These are phyloP conservation scores for Cynopterus brachyotis DNA, from an alignment of 2,113 vertebrate genomes.

Conservation along the genomic window DNA sequence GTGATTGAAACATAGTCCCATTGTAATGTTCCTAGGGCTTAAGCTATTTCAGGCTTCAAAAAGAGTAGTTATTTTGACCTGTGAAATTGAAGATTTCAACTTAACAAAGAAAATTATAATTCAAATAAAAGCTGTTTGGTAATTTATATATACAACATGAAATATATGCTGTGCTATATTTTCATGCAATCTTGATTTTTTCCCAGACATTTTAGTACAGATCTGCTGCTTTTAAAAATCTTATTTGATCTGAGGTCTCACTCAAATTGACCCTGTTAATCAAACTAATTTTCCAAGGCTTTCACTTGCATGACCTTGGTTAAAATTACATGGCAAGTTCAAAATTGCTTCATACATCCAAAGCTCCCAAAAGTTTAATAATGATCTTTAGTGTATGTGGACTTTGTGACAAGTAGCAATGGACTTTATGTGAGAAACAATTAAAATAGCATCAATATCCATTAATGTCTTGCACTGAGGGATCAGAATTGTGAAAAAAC, in stretches of 20 bases:
- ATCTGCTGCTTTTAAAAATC: slow-evolving; percentile 1
- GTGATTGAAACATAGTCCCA: not conserved
- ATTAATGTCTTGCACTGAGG: slow-evolving; percentile 48
- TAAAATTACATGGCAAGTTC: slow-evolving; percentile 50
- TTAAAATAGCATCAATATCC: slow-evolving; percentile 71
- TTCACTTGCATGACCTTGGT: slow-evolving; percentile 43
- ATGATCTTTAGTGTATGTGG: slow-evolving; percentile 50
- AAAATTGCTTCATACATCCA: not conserved
- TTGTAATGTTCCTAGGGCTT: not conserved
- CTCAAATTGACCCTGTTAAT: slow-evolving; percentile 51
- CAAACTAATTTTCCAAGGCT: slow-evolving; percentile 33
- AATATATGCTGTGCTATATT: not conserved
- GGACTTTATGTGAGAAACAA: slow-evolving; percentile 68
- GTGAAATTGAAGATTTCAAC: not conserved
- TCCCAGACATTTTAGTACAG: not conserved
- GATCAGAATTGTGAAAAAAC: slow-evolving; percentile 48
- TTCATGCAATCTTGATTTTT: not conserved
- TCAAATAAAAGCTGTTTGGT: not conserved
- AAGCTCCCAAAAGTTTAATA: slow-evolving; percentile 64
- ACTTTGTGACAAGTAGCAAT: slow-evolving; percentile 61
- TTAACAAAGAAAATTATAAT: slow-evolving; percentile 27
- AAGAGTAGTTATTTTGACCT: not conserved
- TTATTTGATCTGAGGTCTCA: slow-evolving; percentile 1
- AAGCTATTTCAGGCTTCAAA: not conserved
- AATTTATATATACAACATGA: not conserved